Evolutionary conservation across 1,140 invertebrate species (phyloP).

Genomic region (Ylistrum balloti): DNA sequence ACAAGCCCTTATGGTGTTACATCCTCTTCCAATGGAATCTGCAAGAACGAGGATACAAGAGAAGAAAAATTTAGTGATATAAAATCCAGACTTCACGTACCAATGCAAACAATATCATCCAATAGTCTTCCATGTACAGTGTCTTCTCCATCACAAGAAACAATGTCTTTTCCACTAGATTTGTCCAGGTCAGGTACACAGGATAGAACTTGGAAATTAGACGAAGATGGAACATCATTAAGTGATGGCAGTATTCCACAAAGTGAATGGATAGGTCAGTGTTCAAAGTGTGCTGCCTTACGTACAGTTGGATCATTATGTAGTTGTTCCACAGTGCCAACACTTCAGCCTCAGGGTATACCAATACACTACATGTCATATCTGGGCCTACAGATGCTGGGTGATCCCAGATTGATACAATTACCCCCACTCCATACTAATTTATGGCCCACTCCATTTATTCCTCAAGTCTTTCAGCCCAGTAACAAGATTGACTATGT

Average conservation of each 20-base stretch:
- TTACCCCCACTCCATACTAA: not conserved
- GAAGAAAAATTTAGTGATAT: slow-evolving; percentile 13
- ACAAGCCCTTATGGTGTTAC: not conserved
- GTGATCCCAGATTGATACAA: not conserved
- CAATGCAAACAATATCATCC: not conserved
- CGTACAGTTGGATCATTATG: not conserved
- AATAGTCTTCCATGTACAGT: not conserved
- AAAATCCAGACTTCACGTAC: not conserved
- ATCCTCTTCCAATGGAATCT: not conserved
- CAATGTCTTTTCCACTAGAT: not conserved
- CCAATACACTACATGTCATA: slow-evolving; percentile 11
- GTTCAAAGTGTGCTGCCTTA: not conserved
- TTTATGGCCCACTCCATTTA: not conserved
- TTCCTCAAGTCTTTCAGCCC: not conserved
- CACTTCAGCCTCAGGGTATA: not conserved
- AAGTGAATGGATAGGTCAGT: not conserved
- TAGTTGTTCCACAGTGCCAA: not conserved
- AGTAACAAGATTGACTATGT: slow-evolving; percentile 47
- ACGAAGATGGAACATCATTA: not conserved
- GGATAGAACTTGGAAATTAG: not conserved
- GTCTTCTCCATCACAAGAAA: not conserved
- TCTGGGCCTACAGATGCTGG: not conserved
- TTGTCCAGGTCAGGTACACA: not conserved
- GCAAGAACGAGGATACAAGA: not conserved
- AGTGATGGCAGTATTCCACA: not conserved